phyloP scores from a whole-genome alignment of 2,797 vertebrate genomes.

The Siniperca scherzeri region DNA sequence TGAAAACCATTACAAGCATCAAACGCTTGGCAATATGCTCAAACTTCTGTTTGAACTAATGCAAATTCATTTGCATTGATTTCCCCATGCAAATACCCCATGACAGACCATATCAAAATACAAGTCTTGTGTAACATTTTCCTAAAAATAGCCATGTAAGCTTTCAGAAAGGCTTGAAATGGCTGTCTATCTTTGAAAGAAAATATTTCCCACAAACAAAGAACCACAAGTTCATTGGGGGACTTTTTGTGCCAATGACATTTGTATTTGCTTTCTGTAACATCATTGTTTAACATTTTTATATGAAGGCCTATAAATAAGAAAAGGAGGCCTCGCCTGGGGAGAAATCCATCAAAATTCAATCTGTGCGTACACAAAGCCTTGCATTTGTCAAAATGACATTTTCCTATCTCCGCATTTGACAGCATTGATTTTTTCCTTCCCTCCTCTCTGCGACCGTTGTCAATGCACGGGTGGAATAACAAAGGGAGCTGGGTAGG shows the following conservation, averaged over 20 bases:
- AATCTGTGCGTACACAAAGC: slow-evolving; percentile 87
- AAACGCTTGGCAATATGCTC: slow-evolving; percentile 73
- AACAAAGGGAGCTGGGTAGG: slow-evolving; percentile 82
- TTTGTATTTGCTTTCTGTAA: slow-evolving; percentile 85
- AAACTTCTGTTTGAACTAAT: slow-evolving; percentile 80
- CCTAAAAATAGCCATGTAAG: slow-evolving; percentile 71
- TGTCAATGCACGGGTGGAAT: slow-evolving; percentile 83
- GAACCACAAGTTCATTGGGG: slow-evolving; percentile 69
- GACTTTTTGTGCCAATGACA: slow-evolving; percentile 78
- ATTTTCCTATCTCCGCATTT: slow-evolving; percentile 87
- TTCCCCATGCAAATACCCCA: slow-evolving; percentile 68
- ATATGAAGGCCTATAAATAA: slow-evolving; percentile 84
- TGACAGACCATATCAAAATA: slow-evolving; percentile 76
- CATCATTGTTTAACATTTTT: slow-evolving; percentile 87
- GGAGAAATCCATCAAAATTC: slow-evolving; percentile 89
- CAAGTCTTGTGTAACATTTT: slow-evolving; percentile 68
- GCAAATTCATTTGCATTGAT: slow-evolving; percentile 81
- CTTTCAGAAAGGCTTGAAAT: slow-evolving; percentile 65
- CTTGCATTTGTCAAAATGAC: slow-evolving; percentile 87
- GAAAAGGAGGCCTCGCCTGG: slow-evolving; percentile 80
- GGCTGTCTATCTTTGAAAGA: slow-evolving; percentile 61
- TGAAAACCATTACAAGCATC: slow-evolving; percentile 75
- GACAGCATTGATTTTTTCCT: slow-evolving; percentile 87
- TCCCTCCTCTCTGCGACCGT: slow-evolving; percentile 81
- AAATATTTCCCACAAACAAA: slow-evolving; percentile 75